These are phyloP conservation scores for Drosophila pseudotalamancana DNA, from an alignment of 2,888 invertebrate genomes.

Conservation along the genomic window DNA sequence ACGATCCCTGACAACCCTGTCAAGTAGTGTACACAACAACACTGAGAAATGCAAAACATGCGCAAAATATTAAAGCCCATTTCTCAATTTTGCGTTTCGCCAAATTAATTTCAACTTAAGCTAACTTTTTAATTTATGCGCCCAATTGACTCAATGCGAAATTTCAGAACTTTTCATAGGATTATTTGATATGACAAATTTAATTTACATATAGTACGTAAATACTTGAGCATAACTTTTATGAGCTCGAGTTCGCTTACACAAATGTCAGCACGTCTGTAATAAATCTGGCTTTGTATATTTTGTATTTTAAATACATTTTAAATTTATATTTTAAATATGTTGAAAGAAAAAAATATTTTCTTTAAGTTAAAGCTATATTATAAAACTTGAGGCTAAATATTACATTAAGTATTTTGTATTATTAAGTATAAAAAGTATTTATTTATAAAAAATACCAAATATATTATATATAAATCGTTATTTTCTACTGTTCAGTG, in stretches of 20 bases:
- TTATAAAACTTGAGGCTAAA: too few relatives aligned
- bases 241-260: too few relatives aligned
- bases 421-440: too few relatives aligned
- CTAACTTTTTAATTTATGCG: conserved; percentile 56
- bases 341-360: too few relatives aligned
- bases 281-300: too few relatives aligned
- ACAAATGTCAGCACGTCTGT: too few relatives aligned
- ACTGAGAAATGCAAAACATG: conserved; percentile 31
- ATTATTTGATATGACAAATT: not conserved
- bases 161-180: not conserved
- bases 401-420: too few relatives aligned
- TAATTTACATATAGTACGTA: not conserved
- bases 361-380: too few relatives aligned
- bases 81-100: conserved; percentile 38
- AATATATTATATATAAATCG: too few relatives aligned
- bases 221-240: conserved; percentile 6
- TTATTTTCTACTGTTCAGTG: too few relatives aligned
- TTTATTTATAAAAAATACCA: too few relatives aligned
- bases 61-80: conserved; percentile 27
- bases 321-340: not conserved
- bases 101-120: conserved; percentile 27
- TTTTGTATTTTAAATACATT: not conserved
- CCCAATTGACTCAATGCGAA: conserved; percentile 51
- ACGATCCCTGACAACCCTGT: not conserved
- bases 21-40: not conserved